These are phyloP conservation scores for Rotaria sp. DNA, from an alignment of 2,888 invertebrate genomes.

Conservation along the genomic window DNA sequence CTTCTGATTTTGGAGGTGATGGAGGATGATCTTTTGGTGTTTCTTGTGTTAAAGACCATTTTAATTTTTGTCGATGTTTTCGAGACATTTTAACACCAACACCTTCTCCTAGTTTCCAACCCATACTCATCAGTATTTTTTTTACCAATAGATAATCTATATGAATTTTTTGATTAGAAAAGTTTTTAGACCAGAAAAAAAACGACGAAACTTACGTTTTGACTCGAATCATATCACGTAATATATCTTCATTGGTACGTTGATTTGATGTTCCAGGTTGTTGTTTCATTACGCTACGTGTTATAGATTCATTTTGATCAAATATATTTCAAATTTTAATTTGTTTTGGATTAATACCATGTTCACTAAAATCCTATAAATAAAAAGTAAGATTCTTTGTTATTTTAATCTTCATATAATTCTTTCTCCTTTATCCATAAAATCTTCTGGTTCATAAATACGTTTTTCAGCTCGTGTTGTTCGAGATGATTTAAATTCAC, in stretches of 20 bases:
- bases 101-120: conserved; percentile 83
- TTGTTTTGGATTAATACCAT: conserved; percentile 84
- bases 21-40: conserved; percentile 35
- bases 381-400: conserved; percentile 33
- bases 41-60: conserved; percentile 27
- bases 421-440: conserved; percentile 84
- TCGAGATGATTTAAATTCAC: conserved; percentile 80
- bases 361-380: conserved; percentile 72
- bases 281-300: background rate
- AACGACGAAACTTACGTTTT: background rate
- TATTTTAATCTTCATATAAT: background rate
- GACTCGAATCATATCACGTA: conserved; percentile 3
- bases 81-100: conserved; percentile 62
- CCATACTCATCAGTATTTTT: conserved; percentile 51
- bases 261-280: conserved; percentile 32
- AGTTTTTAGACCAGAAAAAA: background rate
- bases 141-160: conserved; percentile 32
- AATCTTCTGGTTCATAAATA: conserved; percentile 74
- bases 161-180: no score
- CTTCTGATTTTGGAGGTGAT: background rate
- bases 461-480: conserved; percentile 61
- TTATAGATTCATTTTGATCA: background rate
- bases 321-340: conserved; percentile 64
- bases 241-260: background rate
- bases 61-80: conserved; percentile 34